phyloP scores from a whole-genome alignment of 1,140 invertebrate species.

The Artemia franciscana region DNA sequence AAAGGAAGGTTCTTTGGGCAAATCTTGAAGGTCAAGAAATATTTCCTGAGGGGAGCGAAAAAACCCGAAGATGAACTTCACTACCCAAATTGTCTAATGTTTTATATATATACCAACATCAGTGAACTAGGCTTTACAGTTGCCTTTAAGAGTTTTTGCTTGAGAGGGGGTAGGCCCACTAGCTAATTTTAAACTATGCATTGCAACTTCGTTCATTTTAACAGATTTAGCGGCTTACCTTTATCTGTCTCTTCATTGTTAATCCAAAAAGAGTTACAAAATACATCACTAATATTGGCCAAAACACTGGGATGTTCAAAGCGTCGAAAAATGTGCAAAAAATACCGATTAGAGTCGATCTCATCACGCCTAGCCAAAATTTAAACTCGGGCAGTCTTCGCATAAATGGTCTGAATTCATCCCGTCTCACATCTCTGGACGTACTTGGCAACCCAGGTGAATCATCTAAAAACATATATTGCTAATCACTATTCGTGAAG shows the following conservation, averaged over 20 bases:
- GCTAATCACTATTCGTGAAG: too few relatives aligned
- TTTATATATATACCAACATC: too few relatives aligned
- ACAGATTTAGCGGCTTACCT: slow-evolving; percentile 32
- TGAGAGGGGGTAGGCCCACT: neutral
- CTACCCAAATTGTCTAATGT: too few relatives aligned
- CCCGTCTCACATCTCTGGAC: too few relatives aligned
- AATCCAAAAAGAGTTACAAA: slow-evolving; percentile 94
- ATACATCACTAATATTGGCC: slow-evolving; percentile 99
- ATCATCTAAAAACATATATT: slow-evolving; percentile 35
- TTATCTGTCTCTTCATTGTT: slow-evolving; percentile 99
- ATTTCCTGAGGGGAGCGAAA: too few relatives aligned
- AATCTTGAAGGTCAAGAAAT: too few relatives aligned
- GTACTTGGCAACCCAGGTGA: slow-evolving; percentile 80
- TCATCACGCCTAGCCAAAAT: slow-evolving; percentile 94
- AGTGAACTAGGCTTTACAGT: too few relatives aligned
- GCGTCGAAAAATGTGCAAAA: slow-evolving; percentile 90
- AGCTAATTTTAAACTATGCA: too few relatives aligned
- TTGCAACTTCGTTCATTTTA: neutral
- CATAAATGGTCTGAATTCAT: slow-evolving; percentile 98
- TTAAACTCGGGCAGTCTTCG: slow-evolving; percentile 95
- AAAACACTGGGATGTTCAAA: slow-evolving; percentile 98
- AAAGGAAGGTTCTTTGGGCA: too few relatives aligned
- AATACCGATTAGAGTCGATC: slow-evolving; percentile 75
- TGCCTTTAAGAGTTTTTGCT: neutral
- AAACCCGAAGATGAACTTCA: too few relatives aligned